A percentile compares a stretch with the other conserved stretches of the same genome.
phyloP scores from a whole-genome alignment of 2,888 invertebrate species.

The Drosophila bunnanda region DNA sequence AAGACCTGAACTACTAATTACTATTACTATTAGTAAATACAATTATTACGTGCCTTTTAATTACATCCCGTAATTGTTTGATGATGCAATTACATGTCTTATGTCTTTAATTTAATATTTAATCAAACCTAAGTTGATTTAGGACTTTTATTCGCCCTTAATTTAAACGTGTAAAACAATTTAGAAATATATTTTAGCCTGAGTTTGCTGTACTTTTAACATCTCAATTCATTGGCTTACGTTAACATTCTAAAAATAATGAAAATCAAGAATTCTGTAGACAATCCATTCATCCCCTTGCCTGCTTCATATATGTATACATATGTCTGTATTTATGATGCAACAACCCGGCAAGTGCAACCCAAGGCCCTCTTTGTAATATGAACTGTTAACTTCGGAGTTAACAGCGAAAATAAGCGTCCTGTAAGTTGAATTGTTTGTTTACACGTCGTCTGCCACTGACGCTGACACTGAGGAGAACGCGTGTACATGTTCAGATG shows the following conservation, averaged over 20 bases:
- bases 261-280: not conserved
- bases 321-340: not conserved
- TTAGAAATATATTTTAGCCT: not conserved
- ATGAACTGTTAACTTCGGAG: not conserved
- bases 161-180: too few relatives aligned
- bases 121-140: too few relatives aligned
- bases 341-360: not conserved
- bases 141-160: too few relatives aligned
- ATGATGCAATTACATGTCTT: too few relatives aligned
- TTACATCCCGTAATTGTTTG: too few relatives aligned
- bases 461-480: not conserved
- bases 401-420: constrained; percentile 4
- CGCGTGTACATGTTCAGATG: constrained; percentile 14
- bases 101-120: too few relatives aligned
- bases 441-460: constrained; percentile 35
- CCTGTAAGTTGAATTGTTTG: constrained; percentile 18
- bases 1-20: too few relatives aligned
- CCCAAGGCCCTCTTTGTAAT: not conserved
- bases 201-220: not conserved
- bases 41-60: too few relatives aligned
- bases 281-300: not conserved
- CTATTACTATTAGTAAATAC: too few relatives aligned
- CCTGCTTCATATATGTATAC: not conserved
- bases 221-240: not conserved
- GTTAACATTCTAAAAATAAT: not conserved